A percentile compares a stretch with the other conserved stretches of the same genome.
phyloP scores from a whole-genome alignment of 2,888 invertebrate genomes.

The Cryptus armator region DNA sequence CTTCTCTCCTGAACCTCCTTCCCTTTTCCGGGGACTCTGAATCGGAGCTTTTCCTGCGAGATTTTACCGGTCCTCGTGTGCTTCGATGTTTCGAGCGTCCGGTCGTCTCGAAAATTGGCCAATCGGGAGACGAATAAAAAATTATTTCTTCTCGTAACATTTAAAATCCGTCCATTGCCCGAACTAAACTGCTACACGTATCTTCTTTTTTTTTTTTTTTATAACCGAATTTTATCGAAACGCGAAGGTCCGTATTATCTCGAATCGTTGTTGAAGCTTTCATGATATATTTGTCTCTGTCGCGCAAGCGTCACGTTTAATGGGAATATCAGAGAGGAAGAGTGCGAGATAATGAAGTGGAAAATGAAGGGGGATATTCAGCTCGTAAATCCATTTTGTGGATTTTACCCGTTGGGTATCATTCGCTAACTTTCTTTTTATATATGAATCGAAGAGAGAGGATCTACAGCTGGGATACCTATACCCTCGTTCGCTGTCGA shows the following conservation, averaged over 20 bases:
- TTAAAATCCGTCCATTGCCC: background rate
- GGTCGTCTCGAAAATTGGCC: background rate
- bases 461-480: conserved; percentile 43
- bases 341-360: conserved; percentile 11
- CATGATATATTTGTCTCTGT: background rate
- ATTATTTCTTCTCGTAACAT: conserved; percentile 12
- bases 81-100: background rate
- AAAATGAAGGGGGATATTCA: conserved; percentile 42
- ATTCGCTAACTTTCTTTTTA: conserved; percentile 34
- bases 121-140: background rate
- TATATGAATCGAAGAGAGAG: conserved; percentile 9
- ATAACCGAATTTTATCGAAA: too few species aligned
- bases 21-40: background rate
- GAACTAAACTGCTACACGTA: background rate
- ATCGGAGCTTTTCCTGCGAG: background rate
- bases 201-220: background rate
- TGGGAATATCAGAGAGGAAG: background rate
- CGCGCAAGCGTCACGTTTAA: background rate
- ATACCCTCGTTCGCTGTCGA: conserved; percentile 27
- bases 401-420: conserved; percentile 55
- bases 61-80: background rate
- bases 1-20: background rate
- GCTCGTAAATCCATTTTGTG: conserved; percentile 61
- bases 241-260: background rate
- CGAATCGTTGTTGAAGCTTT: background rate